phyloP scores from a whole-genome alignment of 1,140 invertebrate genomes.

The Heliconius melpomene region DNA sequence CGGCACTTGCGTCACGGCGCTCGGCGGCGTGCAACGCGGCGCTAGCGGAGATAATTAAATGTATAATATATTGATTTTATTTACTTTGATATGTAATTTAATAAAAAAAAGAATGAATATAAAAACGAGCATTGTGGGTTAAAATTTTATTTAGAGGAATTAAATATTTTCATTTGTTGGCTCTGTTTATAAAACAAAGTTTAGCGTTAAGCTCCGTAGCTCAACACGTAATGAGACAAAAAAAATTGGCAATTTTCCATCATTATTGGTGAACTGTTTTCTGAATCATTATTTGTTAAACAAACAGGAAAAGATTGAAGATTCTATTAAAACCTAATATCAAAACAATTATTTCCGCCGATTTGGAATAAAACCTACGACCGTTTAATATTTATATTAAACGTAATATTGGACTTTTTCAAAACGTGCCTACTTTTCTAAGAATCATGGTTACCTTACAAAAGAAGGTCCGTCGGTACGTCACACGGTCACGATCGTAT shows the following conservation, averaged over 20 bases:
- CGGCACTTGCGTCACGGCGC: conserved; percentile 26
- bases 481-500: conserved; percentile 6
- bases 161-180: no score
- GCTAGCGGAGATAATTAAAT: background rate
- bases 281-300: no score
- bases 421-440: background rate
- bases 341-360: background rate
- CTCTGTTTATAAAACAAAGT: no score
- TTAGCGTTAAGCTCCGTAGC: no score
- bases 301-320: background rate
- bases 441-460: background rate
- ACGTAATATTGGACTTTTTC: background rate
- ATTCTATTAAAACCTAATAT: no score
- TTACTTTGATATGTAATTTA: background rate
- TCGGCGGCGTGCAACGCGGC: conserved; percentile 12
- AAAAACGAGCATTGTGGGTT: background rate
- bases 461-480: background rate
- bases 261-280: no score
- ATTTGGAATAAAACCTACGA: background rate
- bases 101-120: no score
- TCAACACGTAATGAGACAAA: no score
- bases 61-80: background rate
- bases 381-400: background rate
- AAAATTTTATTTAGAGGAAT: no score
- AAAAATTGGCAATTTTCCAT: no score